Base-by-base conservation (phyloP, 92 coral and sea anemone genomes). In the Actinostola sp. region DNA sequence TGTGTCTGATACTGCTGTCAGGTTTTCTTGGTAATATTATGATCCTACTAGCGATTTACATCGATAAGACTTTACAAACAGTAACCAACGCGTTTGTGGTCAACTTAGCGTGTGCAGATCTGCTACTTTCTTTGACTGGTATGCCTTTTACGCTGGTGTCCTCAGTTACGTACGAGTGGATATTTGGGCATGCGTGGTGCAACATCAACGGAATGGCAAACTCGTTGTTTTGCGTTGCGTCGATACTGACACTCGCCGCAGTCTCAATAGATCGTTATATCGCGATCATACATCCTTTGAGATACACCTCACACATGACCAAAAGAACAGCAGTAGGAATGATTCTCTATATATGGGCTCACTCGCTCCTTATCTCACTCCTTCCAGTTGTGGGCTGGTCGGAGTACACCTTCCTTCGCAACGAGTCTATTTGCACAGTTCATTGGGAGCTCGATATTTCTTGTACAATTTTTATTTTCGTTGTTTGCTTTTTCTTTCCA, bases 131-230 rank as follows among this genome's bases (percentile, higher is more conserved):
- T 1, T 42, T 90, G 2, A 51, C 88, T 29, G 98, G 93, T 17
- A 90, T 91, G 98, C 98, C 98, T 0, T 88, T 93, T 48, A 84
- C 98, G 0, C 84, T 93, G 12, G 87, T 86, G 9, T 88, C 98
- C 12, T 93, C 98, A 24, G 59, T 90, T 23, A 93, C 97, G 1
- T 86, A 87, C 24, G 81, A 79, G 8, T 93, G 97, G 97, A 78
- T 90, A 25, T 90, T 91, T 42, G 91, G 92, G 26, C 79, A 52
- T 14, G 68, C 73, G 16, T 86, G 96, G 96, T 93, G 98, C 49
- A 70, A 85, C 46, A 81, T 86, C 29, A 81, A 93, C 58, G 98
- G 98, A 3, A 88, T 90, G 85, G 90, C 87, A 1, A 82, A 81
- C 70, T 74, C 93, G 44, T 76, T 93, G 66, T 93, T 90, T 69